These are phyloP conservation scores for Drosophila truncata DNA, from an alignment of 1,140 invertebrate species.

Conservation along the genomic window DNA sequence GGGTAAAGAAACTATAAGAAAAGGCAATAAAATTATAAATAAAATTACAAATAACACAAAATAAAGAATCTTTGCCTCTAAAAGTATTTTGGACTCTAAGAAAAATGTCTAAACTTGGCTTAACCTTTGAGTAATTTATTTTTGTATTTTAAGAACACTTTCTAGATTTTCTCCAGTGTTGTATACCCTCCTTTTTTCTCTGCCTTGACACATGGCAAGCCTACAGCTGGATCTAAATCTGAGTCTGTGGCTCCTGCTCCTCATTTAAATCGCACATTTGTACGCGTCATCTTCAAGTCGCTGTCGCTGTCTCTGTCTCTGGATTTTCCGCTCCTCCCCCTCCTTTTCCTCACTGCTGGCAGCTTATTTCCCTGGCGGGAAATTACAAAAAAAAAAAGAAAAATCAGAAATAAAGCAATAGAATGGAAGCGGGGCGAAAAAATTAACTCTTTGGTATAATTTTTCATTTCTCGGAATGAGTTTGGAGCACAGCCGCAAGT, in stretches of 20 bases:
- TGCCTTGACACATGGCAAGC: conserved; percentile 55
- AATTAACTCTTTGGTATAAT: conserved; percentile 81
- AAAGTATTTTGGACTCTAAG: too few relatives aligned
- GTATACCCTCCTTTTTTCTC: conserved; percentile 23
- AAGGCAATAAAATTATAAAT: not conserved
- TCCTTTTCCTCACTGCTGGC: conserved; percentile 57
- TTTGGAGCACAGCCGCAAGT: conserved; percentile 51
- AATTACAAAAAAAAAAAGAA: conserved; percentile 36
- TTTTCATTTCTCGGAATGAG: conserved; percentile 81
- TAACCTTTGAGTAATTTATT: rapidly evolving
- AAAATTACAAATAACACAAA: too few relatives aligned
- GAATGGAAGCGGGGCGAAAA: conserved; percentile 50
- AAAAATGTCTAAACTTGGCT: not conserved
- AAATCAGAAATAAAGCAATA: conserved; percentile 25
- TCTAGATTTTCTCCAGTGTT: conserved; percentile 9
- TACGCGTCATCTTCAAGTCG: conserved; percentile 70
- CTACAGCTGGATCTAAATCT: conserved; percentile 40
- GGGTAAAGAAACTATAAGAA: not conserved
- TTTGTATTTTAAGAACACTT: not conserved
- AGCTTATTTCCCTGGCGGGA: conserved; percentile 72
- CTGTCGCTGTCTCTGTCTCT: conserved; percentile 40
- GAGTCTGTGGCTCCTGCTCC: conserved; percentile 50
- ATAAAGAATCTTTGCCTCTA: too few relatives aligned
- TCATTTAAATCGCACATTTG: conserved; percentile 80
- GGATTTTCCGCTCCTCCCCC: conserved; percentile 3